Percentiles rank a stretch among this genome's conserved stretches.
Evolutionary conservation across 2,888 invertebrate species (phyloP).

Genomic region (Archips crataeganus): DNA sequence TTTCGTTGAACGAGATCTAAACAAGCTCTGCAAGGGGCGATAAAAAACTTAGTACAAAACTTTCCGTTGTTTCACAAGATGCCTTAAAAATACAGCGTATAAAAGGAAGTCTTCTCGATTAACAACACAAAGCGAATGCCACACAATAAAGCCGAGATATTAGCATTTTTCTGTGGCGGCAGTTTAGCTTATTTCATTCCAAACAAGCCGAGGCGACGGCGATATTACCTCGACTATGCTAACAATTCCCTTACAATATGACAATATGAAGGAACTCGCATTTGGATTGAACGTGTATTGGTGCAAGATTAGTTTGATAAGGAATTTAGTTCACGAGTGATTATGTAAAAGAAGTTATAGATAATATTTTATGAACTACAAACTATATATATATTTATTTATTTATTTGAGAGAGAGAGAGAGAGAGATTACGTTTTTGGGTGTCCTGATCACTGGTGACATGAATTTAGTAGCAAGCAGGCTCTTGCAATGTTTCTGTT

Average conservation of each 20-base stretch:
- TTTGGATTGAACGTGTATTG: background rate
- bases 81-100: conserved; percentile 34
- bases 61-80: conserved; percentile 33
- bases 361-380: background rate
- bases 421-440: conserved; percentile 2
- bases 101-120: conserved; percentile 36
- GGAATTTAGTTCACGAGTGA: background rate
- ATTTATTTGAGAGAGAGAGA: too few species aligned
- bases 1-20: background rate
- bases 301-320: background rate
- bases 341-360: background rate
- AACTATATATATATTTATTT: too few species aligned
- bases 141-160: conserved; percentile 38
- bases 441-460: conserved; percentile 19
- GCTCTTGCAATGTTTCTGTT: conserved; percentile 20
- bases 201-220: conserved; percentile 18
- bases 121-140: conserved; percentile 35
- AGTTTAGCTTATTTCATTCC: conserved; percentile 41
- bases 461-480: conserved; percentile 30
- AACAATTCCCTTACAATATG: conserved; percentile 29
- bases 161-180: conserved; percentile 37
- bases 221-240: conserved; percentile 27
- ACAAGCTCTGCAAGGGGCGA: conserved; percentile 10
- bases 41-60: conserved; percentile 24
- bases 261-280: background rate